Evolutionary conservation across 2,888 invertebrate species (phyloP), one percentile per base, ranked within the genome.

Genomic region (Malachius bipustulatus): DNA sequence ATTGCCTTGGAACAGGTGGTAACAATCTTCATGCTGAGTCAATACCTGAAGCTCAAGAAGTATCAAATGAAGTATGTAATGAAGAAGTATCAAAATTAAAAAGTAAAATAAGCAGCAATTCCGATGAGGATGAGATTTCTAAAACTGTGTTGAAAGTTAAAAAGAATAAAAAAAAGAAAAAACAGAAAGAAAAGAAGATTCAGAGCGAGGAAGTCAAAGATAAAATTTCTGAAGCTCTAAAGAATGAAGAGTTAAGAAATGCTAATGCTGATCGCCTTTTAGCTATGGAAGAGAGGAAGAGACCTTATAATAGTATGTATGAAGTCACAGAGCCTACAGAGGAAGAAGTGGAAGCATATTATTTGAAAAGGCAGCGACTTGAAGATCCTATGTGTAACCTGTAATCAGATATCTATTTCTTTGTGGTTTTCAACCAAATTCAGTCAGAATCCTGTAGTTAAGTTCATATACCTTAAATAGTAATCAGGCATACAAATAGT

Each of bases 351-450:
- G 96, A 97, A 60, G 91, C 91, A 1, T 96, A 83, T 65, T 77
- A 82, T 56, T 79, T 89, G 68, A 94, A 89, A 60, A 70, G 83
- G 35, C 67, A 73, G 35, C 68, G 88, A 27, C 80, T 79, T 1
- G 89, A 90, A 44, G 97, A 98, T 66, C 97, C 97, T 1, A 96
- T 97, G 96, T n/a, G n/a, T n/a, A n/a, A n/a, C n/a, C n/a, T n/a
- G n/a, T n/a, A n/a, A n/a, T n/a, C n/a, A n/a, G n/a, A n/a, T n/a
- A n/a, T n/a, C n/a, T n/a, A n/a, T n/a, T n/a, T n/a, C n/a, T n/a
- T n/a, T n/a, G n/a, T n/a, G n/a, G n/a, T n/a, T n/a, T n/a, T n/a
- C n/a, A n/a, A n/a, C n/a, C n/a, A n/a, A n/a, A n/a, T n/a, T n/a
- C n/a, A n/a, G n/a, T n/a, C n/a, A n/a, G n/a, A n/a, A n/a, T n/a